Evolutionary conservation across 2,113 vertebrate species (phyloP), one percentile per base, ranked within the genome.

Genomic region (Tympanuchus pallidicinctus): DNA sequence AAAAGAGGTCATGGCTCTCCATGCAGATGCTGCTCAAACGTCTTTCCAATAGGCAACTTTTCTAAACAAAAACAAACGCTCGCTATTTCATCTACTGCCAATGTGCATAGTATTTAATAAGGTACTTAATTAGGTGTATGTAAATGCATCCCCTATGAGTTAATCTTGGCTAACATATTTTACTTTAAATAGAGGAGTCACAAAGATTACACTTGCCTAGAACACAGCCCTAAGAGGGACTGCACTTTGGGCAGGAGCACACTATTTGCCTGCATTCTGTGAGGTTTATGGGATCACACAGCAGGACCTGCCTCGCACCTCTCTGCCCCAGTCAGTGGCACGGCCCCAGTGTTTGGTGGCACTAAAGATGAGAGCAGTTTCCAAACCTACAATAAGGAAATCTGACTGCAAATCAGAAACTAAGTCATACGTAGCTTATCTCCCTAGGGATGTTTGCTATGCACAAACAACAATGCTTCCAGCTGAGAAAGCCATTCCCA

Each of bases 391-490:
- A 45, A 11, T 54, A 40, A 79, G 40, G 42, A 85, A 48, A 73
- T 42, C 14, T 60, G 45, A 76, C 66, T 42, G 52, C 42, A 89
- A 94, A 96, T 91, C n/a, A 84, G 48, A 52, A 91, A 93, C 66
- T 89, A 95, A 97, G 91, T 90, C 40, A 78, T 36, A 79, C 5
- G 3, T 57, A 92, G 22, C 81, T 25, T 63, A 64, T 90, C 43
- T 86, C 94, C 66, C 57, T 11, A 60, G 24, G 72, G 69, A 89
- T 6, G 52, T 65, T 34, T 67, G 43, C 57, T 82, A 22, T n/a
- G 4, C 30, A 77, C 61, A 87, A 34, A 82, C 52, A 92, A 78
- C 79, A 89, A 52, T 56, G 38, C 47, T 67, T 86, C 81, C 76
- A 87, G 40, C 73, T 81, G 69, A 89, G 94, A 90, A 77, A 93